Evolutionary conservation across 1,140 invertebrate species (phyloP).

Genomic region (Pollicipes pollicipes): DNA sequence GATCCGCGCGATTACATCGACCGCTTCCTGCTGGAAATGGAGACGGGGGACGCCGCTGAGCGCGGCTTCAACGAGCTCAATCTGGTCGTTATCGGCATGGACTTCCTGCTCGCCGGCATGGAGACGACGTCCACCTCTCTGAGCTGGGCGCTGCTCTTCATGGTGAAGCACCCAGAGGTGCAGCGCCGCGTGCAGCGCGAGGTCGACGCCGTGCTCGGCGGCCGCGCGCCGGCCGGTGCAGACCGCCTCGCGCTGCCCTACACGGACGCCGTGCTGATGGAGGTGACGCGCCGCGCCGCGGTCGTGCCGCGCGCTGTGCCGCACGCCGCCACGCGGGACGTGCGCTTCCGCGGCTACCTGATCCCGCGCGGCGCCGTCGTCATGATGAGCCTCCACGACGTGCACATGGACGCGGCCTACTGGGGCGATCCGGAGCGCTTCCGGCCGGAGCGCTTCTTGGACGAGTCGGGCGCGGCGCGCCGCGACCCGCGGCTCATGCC

Average conservation of each 20-base stretch:
- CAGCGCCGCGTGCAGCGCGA: conserved; percentile 26
- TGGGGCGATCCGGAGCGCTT: conserved; percentile 27
- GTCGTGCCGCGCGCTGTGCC: conserved; percentile 76
- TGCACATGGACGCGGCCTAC: conserved; percentile 42
- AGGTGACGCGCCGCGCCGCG: conserved; percentile 59
- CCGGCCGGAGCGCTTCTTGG: conserved; percentile 26
- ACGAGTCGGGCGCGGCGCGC: conserved; percentile 19
- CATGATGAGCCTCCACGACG: conserved; percentile 43
- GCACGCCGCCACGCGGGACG: conserved; percentile 63
- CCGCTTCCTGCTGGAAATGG: conserved; percentile 24
- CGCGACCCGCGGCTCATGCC: conserved; percentile 20
- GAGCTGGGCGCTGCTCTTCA: conserved; percentile 26
- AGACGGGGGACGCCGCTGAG: conserved; percentile 11
- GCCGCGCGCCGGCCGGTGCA: conserved; percentile 17
- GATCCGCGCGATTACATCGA: conserved; percentile 29
- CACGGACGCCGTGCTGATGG: conserved; percentile 71
- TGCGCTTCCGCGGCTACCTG: conserved; percentile 40
- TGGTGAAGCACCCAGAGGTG: conserved; percentile 24
- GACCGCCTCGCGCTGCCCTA: conserved; percentile 35
- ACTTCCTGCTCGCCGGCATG: conserved; percentile 26
- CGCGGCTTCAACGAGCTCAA: conserved; percentile 13
- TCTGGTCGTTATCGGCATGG: conserved; percentile 15
- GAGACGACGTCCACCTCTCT: conserved; percentile 28
- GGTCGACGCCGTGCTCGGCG: conserved; percentile 22
- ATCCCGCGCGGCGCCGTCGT: conserved; percentile 37